Percentiles rank a stretch among this genome's conserved stretches.
Evolutionary conservation across 1,140 invertebrate species (phyloP).

Genomic region (Heliconius hewitsoni): DNA sequence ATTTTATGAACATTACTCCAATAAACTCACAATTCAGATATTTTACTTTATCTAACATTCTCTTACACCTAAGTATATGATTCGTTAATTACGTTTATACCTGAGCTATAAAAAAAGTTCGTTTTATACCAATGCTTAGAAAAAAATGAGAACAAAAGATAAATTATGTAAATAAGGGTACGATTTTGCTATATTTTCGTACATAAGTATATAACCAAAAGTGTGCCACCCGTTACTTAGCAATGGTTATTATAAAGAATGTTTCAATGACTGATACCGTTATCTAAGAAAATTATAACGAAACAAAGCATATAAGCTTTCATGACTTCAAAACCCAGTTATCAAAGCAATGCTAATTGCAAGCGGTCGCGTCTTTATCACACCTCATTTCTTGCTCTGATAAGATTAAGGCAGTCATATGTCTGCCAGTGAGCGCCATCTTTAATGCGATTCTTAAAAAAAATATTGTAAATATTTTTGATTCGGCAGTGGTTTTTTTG

Average conservation of each 20-base stretch:
- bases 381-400: conserved; percentile 58
- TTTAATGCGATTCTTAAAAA: conserved; percentile 42
- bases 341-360: conserved; percentile 71
- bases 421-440: conserved; percentile 50
- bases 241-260: conserved; percentile 24
- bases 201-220: conserved; percentile 6
- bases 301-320: conserved; percentile 50
- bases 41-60: not conserved
- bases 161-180: conserved; percentile 10
- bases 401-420: conserved; percentile 77
- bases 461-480: conserved; percentile 47
- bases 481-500: not conserved
- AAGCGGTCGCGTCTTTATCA: conserved; percentile 67
- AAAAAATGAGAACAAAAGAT: conserved; percentile 6
- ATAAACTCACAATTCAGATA: not conserved
- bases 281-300: conserved; percentile 59
- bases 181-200: conserved; percentile 13
- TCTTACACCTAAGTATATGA: not conserved
- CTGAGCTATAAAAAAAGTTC: not conserved
- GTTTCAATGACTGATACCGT: conserved; percentile 57
- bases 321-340: conserved; percentile 58
- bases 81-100: not conserved
- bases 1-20: not conserved
- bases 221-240: conserved; percentile 29
- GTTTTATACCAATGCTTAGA: not conserved